These are phyloP conservation scores for Hypotaenidia okinawae DNA, from an alignment of 2,797 vertebrate genomes.

Conservation along the genomic window DNA sequence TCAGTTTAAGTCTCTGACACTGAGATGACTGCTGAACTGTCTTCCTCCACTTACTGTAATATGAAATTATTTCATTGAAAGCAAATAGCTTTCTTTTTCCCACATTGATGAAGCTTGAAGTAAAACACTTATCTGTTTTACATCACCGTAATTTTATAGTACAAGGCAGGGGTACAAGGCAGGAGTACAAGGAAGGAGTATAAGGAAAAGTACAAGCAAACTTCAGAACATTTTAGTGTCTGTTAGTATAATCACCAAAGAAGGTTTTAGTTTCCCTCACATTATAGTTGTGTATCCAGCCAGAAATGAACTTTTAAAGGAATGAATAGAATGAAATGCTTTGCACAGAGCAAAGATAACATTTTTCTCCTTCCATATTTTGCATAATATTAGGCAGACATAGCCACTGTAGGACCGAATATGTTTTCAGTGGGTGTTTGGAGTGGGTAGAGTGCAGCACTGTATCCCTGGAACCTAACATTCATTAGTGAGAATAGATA, in stretches of 20 bases:
- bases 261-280: not conserved
- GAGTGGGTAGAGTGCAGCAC: not conserved
- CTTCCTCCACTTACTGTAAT: not conserved
- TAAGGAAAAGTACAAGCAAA: not conserved
- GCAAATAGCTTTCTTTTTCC: not conserved
- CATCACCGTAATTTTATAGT: not conserved
- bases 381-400: not conserved
- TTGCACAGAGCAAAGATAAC: not conserved
- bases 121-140: not conserved
- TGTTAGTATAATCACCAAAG: not conserved
- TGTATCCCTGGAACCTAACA: not conserved
- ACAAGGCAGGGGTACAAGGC: not conserved
- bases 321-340: not conserved
- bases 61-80: not conserved
- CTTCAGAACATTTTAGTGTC: not conserved
- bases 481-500: not conserved
- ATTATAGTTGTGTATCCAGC: not conserved
- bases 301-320: not conserved
- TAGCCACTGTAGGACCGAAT: not conserved
- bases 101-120: not conserved
- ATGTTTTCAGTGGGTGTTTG: not conserved
- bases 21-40: not conserved
- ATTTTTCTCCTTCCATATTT: not conserved
- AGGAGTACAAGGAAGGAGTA: too few relatives aligned
- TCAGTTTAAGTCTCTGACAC: not conserved